Percentiles rank a stretch among this genome's conserved stretches.
Evolutionary conservation across 1,140 invertebrate species (phyloP).

Genomic region (Cydia pomonella): DNA sequence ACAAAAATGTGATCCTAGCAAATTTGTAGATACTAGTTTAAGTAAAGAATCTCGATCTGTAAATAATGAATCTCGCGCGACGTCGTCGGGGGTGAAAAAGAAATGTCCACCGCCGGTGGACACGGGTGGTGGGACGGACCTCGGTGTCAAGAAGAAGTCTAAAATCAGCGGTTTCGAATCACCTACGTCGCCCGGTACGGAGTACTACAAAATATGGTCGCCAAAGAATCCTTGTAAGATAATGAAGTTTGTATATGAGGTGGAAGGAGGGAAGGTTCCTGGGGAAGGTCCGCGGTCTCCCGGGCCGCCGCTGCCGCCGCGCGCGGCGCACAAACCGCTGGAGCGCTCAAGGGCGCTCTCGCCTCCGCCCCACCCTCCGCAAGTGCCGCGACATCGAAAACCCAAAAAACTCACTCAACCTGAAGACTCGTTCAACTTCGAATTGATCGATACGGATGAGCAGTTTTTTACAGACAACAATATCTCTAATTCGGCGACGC

Average conservation of each 20-base stretch:
- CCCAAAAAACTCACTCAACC: slow-evolving; percentile 81
- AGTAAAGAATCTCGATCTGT: slow-evolving; percentile 71
- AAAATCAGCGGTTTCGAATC: slow-evolving; percentile 75
- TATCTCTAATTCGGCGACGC: slow-evolving; percentile 65
- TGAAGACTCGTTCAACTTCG: slow-evolving; percentile 89
- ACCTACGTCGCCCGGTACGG: slow-evolving; percentile 80
- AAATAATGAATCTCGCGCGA: slow-evolving; percentile 76
- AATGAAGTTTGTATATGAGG: slow-evolving; percentile 81
- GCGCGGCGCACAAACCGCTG: slow-evolving; percentile 82
- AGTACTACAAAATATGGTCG: slow-evolving; percentile 84
- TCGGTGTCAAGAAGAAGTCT: slow-evolving; percentile 77
- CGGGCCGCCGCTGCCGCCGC: slow-evolving; percentile 74
- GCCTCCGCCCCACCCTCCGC: slow-evolving; percentile 76
- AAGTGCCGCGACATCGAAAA: slow-evolving; percentile 82
- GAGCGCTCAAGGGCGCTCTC: slow-evolving; percentile 83
- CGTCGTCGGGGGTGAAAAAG: slow-evolving; percentile 77
- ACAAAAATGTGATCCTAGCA: slow-evolving; percentile 76
- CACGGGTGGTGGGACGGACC: slow-evolving; percentile 64
- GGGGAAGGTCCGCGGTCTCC: slow-evolving; percentile 75
- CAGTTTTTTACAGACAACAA: slow-evolving; percentile 78
- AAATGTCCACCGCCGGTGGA: slow-evolving; percentile 78
- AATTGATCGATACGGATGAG: slow-evolving; percentile 89
- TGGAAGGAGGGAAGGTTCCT: slow-evolving; percentile 77
- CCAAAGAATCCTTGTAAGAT: slow-evolving; percentile 81
- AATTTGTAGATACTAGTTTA: slow-evolving; percentile 74